Percentiles rank a stretch among this genome's conserved stretches.
Evolutionary conservation across 2,113 vertebrate species (phyloP).

Genomic region (Gopherus flavomarginatus): DNA sequence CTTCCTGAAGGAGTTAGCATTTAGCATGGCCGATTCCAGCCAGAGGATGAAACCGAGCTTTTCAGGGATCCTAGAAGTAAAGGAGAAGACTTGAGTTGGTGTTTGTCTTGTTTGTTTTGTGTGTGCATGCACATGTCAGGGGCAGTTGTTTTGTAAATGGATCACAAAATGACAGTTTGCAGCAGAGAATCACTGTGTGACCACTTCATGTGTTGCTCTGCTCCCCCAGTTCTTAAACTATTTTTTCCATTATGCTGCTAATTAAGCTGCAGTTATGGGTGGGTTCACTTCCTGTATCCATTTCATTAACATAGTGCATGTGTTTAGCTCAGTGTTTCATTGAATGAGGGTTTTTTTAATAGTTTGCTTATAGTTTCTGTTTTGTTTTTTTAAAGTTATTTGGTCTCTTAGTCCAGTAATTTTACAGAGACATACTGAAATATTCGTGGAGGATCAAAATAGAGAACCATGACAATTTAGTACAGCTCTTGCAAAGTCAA

Average conservation of each 20-base stretch:
- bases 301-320: not conserved
- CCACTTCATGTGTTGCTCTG: not conserved
- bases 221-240: not conserved
- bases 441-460: not conserved
- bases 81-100: not conserved
- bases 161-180: not conserved
- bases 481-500: not conserved
- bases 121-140: not conserved
- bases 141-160: not conserved
- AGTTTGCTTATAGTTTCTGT: not conserved
- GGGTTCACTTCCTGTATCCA: not conserved
- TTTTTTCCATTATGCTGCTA: not conserved
- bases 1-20: not conserved
- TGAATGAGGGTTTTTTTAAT: not conserved
- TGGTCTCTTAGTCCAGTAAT: not conserved
- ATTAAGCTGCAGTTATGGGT: not conserved
- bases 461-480: not conserved
- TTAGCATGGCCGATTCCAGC: not conserved
- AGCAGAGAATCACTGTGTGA: accelerated
- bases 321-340: not conserved
- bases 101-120: not conserved
- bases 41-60: not conserved
- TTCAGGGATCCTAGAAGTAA: not conserved
- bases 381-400: not conserved
- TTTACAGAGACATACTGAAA: not conserved